phyloP scores from a whole-genome alignment of 1,140 invertebrate species.

The Onthophagus taurus region DNA sequence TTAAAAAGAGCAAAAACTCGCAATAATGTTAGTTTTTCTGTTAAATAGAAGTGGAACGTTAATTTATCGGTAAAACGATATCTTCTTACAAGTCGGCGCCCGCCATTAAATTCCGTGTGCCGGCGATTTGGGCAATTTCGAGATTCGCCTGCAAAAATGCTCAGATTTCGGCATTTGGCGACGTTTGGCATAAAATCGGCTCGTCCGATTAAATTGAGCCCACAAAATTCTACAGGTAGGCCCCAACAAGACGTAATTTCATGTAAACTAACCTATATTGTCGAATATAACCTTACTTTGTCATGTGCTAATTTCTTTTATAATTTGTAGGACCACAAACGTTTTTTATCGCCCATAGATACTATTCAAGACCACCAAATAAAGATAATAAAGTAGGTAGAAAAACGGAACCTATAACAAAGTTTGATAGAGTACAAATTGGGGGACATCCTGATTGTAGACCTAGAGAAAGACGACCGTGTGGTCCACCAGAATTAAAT shows the following conservation, averaged over 20 bases:
- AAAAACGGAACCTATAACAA: conserved; percentile 8
- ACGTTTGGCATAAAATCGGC: too few relatives aligned
- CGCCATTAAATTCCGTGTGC: too few relatives aligned
- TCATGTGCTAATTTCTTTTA: neutral
- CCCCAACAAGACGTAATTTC: neutral
- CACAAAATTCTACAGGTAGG: neutral
- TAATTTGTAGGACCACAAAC: neutral
- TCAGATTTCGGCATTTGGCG: too few relatives aligned
- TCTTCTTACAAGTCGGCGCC: too few relatives aligned
- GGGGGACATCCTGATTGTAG: conserved; percentile 6
- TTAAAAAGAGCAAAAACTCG: too few relatives aligned
- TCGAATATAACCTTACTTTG: neutral
- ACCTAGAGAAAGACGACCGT: neutral
- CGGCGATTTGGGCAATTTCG: too few relatives aligned
- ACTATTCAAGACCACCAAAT: conserved; percentile 1
- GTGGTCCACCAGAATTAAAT: neutral
- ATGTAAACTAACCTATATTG: neutral
- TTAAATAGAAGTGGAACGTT: too few relatives aligned
- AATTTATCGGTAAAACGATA: too few relatives aligned
- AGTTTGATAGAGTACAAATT: neutral
- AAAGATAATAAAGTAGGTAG: conserved; percentile 9
- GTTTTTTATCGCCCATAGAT: neutral
- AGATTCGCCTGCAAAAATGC: too few relatives aligned
- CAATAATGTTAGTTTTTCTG: too few relatives aligned
- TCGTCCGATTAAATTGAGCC: too few relatives aligned